Percentiles rank a stretch among this genome's conserved stretches.
These are phyloP conservation scores for Pocillopora damicornis DNA, from an alignment of 64 coral and sea anemone species.

Conservation along the genomic window DNA sequence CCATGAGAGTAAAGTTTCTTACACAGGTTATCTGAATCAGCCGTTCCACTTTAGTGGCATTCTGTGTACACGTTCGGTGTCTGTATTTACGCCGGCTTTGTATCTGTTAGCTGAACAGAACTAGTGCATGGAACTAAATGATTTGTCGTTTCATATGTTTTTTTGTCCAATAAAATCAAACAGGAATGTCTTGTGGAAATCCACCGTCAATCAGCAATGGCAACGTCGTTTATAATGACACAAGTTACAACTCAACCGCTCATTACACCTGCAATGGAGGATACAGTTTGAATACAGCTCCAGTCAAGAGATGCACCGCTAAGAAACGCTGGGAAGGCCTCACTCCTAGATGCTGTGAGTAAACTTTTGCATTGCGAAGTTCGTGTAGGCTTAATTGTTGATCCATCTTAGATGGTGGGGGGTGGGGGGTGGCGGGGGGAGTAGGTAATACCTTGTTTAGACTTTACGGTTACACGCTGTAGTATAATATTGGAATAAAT, in stretches of 20 bases:
- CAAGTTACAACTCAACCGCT: constrained; percentile 39
- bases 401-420: too few species aligned
- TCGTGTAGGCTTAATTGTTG: too few species aligned
- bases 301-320: constrained; percentile 39
- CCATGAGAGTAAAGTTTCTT: too few species aligned
- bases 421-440: too few species aligned
- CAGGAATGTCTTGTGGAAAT: constrained; percentile 28
- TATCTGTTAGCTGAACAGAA: too few species aligned
- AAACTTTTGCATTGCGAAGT: background rate
- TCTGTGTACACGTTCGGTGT: too few species aligned
- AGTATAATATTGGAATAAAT: too few species aligned
- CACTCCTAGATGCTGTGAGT: constrained; percentile 50
- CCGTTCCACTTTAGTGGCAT: too few species aligned
- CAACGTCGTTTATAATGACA: constrained; percentile 4
- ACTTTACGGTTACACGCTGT: too few species aligned
- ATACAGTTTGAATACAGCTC: constrained; percentile 21
- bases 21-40: too few species aligned
- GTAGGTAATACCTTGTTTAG: too few species aligned
- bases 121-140: background rate
- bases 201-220: constrained; percentile 29
- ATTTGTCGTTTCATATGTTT: too few species aligned
- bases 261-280: constrained; percentile 33
- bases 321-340: constrained; percentile 50
- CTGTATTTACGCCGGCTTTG: background rate
- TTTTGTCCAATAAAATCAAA: background rate